These are phyloP conservation scores for Pardalotus punctatus DNA, from an alignment of 2,113 vertebrate species.

Conservation along the genomic window DNA sequence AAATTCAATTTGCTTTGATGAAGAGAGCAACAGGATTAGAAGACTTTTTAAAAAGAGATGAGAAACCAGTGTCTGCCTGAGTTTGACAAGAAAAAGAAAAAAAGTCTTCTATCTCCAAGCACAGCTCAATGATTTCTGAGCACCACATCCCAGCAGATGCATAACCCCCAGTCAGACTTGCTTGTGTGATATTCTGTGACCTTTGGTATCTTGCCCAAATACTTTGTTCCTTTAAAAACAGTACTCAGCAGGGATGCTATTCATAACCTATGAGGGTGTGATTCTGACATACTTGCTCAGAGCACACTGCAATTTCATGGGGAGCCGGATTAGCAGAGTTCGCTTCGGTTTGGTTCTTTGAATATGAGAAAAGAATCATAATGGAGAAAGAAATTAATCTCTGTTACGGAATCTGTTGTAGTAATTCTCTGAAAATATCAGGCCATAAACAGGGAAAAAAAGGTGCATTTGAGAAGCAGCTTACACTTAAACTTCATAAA, in stretches of 20 bases:
- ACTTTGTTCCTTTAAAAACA: background rate
- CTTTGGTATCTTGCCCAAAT: background rate
- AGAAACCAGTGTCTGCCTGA: background rate
- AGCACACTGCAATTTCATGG: background rate
- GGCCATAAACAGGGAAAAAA: background rate
- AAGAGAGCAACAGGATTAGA: background rate
- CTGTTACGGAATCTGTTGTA: background rate
- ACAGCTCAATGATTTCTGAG: background rate
- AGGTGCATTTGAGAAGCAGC: background rate
- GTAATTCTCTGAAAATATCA: background rate
- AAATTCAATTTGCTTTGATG: background rate
- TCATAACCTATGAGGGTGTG: background rate
- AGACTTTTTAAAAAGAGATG: background rate
- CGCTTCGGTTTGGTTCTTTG: background rate
- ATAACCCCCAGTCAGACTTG: background rate
- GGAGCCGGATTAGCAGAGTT: background rate
- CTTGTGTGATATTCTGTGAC: background rate
- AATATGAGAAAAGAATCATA: background rate
- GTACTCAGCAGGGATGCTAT: background rate
- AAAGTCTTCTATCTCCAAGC: background rate
- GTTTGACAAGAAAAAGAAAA: background rate
- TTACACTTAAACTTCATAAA: background rate
- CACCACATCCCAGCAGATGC: background rate
- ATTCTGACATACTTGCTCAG: background rate
- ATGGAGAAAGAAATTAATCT: background rate